These are phyloP conservation scores for Oceanodroma tethys DNA, from an alignment of 2,113 vertebrate species.

Conservation along the genomic window DNA sequence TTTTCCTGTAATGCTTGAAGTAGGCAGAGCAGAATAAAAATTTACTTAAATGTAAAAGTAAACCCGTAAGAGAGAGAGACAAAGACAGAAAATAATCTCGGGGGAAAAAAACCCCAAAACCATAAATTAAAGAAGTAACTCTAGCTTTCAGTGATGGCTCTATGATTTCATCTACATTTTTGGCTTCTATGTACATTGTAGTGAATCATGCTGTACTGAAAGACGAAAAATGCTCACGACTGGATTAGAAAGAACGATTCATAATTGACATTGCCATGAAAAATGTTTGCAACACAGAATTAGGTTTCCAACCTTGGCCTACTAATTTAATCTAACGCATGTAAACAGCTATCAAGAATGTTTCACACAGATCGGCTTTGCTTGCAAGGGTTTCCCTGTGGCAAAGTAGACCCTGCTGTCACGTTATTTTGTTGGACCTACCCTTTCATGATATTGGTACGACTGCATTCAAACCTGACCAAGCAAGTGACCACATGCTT, in stretches of 20 bases:
- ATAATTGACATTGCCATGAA: neutral
- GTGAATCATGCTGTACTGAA: neutral
- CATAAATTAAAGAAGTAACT: neutral
- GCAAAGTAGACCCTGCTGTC: neutral
- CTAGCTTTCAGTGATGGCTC: neutral
- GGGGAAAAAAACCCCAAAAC: neutral
- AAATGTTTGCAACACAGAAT: neutral
- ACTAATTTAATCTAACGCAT: neutral
- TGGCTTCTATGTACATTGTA: neutral
- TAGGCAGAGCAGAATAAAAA: neutral
- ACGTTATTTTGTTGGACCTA: neutral
- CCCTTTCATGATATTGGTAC: neutral
- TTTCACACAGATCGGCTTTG: neutral
- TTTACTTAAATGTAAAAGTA: neutral
- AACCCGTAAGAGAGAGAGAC: neutral
- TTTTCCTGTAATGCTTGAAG: neutral
- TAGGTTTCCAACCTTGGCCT: neutral
- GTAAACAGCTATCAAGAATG: neutral
- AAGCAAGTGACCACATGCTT: conserved; percentile 17
- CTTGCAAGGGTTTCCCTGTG: neutral
- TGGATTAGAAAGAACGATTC: neutral
- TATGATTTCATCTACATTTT: neutral
- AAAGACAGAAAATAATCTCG: neutral
- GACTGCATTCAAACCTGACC: conserved; percentile 12
- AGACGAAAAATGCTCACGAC: neutral